Percentiles rank a stretch among this genome's conserved stretches.
phyloP scores from a whole-genome alignment of 2,888 invertebrate genomes.

The Sclerodermus sp. region DNA sequence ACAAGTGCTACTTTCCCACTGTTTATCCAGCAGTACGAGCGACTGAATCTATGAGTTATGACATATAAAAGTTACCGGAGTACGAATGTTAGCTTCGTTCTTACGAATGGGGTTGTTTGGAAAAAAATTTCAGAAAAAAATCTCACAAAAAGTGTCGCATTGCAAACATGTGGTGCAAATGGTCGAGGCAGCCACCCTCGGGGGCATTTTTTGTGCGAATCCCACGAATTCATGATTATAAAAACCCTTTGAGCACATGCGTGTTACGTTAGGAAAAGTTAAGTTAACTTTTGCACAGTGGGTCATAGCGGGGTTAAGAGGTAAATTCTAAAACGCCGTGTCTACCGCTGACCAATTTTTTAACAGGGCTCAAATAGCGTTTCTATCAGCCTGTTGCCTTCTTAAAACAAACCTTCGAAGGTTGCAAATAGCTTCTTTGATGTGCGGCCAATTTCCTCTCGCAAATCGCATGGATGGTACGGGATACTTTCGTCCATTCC shows the following conservation, averaged over 20 bases:
- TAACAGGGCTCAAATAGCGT: no score
- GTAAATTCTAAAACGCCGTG: no score
- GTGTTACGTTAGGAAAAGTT: no score
- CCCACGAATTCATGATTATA: no score
- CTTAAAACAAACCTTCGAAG: conserved; percentile 43
- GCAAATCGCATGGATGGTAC: conserved; percentile 34
- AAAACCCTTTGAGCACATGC: no score
- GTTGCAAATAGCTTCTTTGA: conserved; percentile 46
- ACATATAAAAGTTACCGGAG: conserved; percentile 27
- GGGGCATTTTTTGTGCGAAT: no score
- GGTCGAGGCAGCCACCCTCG: no score
- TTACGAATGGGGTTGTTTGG: conserved; percentile 15
- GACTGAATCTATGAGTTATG: conserved; percentile 30
- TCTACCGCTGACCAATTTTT: no score
- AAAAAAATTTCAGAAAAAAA: not conserved
- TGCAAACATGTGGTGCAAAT: no score
- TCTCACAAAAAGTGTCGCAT: not conserved
- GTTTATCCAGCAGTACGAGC: conserved; percentile 23
- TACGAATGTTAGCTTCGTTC: conserved; percentile 21
- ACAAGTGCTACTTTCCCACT: conserved; percentile 34
- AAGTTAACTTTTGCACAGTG: no score
- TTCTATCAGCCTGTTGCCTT: conserved; percentile 26
- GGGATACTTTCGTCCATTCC: conserved; percentile 29
- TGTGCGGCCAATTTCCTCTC: conserved; percentile 41
- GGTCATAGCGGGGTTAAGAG: no score